A percentile compares a stretch with the other conserved stretches of the same genome.
Conservation (phyloP, 2,797 vertebrate genomes). For the Apodemus agrarius region DNA sequence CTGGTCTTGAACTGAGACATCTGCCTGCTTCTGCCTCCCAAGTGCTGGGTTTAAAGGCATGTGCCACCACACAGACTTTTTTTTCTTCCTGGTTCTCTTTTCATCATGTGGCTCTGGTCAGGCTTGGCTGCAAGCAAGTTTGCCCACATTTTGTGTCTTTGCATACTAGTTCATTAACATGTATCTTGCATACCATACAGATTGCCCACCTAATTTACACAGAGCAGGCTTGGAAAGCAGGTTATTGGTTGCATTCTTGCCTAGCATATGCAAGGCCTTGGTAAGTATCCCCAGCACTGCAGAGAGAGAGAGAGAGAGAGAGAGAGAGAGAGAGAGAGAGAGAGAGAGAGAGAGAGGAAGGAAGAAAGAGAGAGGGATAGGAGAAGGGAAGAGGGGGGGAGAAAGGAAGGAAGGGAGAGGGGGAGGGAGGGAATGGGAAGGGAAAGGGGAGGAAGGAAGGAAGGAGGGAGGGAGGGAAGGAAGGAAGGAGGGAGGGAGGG, state of each 20-base stretch:
- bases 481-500: no score
- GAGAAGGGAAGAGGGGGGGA: no score
- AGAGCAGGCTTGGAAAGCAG: background rate
- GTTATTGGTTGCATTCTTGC: background rate
- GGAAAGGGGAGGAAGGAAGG: no score
- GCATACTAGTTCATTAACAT: background rate
- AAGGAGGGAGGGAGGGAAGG: rapidly evolving
- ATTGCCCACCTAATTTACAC: no score
- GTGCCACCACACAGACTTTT: background rate
- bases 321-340: no score
- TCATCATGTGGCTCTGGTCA: background rate
- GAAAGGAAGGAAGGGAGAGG: background rate
- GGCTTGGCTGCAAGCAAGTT: background rate
- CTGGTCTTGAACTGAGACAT: background rate
- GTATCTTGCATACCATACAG: background rate
- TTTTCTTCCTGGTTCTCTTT: background rate
- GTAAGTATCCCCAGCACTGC: background rate
- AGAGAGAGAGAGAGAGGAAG: background rate
- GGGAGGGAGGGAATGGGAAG: no score
- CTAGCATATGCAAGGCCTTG: background rate
- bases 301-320: background rate
- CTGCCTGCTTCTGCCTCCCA: background rate
- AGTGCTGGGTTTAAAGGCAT: background rate
- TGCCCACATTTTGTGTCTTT: background rate
- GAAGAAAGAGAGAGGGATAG: no score